phyloP scores from a whole-genome alignment of 2,113 vertebrate species.

The Oxygymnocypris stewartii region DNA sequence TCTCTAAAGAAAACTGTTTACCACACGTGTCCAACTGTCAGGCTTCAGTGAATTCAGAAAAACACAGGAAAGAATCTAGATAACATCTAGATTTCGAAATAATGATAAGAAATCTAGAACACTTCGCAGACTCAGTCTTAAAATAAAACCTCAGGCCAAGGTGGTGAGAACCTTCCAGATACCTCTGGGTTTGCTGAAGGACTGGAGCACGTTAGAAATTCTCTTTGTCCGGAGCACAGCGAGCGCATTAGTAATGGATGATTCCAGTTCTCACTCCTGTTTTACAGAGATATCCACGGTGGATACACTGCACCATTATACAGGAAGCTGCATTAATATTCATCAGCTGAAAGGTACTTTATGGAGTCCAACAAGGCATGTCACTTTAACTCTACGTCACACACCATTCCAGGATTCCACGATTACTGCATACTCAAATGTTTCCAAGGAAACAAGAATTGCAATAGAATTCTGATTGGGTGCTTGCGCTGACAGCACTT shows the following conservation, averaged over 20 bases:
- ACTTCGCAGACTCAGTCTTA: background rate
- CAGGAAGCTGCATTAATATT: constrained; percentile 45
- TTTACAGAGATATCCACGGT: constrained; percentile 22
- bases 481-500: constrained; percentile 17
- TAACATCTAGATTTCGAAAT: background rate
- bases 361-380: constrained; percentile 33
- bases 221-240: background rate
- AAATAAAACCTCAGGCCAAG: constrained; percentile 4
- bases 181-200: constrained; percentile 1
- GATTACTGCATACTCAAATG: constrained; percentile 21
- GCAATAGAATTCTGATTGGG: constrained; percentile 15
- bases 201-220: constrained; percentile 23
- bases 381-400: constrained; percentile 26
- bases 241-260: constrained; percentile 37
- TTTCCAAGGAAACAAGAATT: constrained; percentile 36
- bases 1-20: constrained; percentile 6
- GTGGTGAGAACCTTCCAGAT: background rate
- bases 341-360: constrained; percentile 29
- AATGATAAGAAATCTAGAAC: background rate
- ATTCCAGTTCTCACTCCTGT: constrained; percentile 23
- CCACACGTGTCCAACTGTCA: background rate
- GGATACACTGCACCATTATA: constrained; percentile 31
- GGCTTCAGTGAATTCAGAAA: constrained; percentile 13
- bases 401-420: constrained; percentile 4
- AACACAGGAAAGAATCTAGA: background rate